Evolutionary conservation across 2,888 invertebrate species (phyloP).

Genomic region (Dichetophora obliterata): DNA sequence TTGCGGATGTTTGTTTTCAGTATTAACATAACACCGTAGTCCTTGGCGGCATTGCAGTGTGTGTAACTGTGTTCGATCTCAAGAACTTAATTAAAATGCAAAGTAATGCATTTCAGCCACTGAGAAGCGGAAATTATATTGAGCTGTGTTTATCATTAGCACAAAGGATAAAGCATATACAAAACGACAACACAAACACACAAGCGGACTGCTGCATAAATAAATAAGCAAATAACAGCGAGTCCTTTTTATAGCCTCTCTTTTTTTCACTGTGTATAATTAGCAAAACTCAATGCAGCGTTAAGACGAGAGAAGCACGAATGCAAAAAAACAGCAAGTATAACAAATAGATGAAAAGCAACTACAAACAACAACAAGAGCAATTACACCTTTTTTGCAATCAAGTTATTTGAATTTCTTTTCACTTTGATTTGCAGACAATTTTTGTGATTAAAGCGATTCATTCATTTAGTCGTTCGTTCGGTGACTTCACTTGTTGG

Average conservation of each 20-base stretch:
- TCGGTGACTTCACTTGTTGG: too few species aligned
- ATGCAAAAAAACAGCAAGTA: too few species aligned
- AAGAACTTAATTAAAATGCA: slow-evolving; percentile 18
- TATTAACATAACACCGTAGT: too few species aligned
- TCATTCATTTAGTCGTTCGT: too few species aligned
- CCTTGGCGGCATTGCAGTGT: too few species aligned
- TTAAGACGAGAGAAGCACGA: too few species aligned
- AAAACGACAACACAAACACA: neutral
- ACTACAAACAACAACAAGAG: neutral
- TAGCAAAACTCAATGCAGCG: too few species aligned
- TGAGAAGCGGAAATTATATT: neutral
- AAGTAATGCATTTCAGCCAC: slow-evolving; percentile 2
- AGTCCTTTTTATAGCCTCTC: too few species aligned
- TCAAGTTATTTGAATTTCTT: slow-evolving; percentile 28
- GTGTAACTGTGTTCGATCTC: neutral
- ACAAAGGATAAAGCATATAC: neutral
- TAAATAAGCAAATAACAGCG: neutral
- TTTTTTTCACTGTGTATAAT: too few species aligned
- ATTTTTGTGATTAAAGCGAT: neutral
- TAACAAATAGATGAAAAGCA: too few species aligned
- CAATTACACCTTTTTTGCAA: slow-evolving; percentile 11
- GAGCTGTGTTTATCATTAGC: too few species aligned
- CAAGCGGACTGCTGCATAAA: neutral
- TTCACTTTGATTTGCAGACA: slow-evolving; percentile 15
- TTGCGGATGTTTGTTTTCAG: too few species aligned